A percentile compares a stretch with the other conserved stretches of the same genome.
Evolutionary conservation across 2,888 invertebrate species (phyloP).

Genomic region (Scrobipalpa atriplicella): DNA sequence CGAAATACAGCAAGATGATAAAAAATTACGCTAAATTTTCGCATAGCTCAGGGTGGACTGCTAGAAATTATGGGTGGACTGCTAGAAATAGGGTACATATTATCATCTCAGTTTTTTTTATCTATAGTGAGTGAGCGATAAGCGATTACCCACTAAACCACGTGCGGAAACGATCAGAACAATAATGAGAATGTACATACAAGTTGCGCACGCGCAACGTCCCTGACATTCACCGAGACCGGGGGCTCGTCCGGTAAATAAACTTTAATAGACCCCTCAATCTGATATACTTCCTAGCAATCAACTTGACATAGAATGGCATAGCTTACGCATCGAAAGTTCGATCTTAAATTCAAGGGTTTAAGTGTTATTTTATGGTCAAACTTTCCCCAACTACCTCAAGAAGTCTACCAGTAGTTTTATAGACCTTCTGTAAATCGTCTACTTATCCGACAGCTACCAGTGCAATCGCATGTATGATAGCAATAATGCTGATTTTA

Average conservation of each 20-base stretch:
- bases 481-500: conserved; percentile 13
- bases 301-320: too few species aligned
- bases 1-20: too few species aligned
- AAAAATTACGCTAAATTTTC: too few species aligned
- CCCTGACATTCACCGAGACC: conserved; percentile 28
- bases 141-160: not conserved
- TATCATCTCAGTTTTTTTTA: too few species aligned
- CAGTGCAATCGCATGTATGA: conserved; percentile 15
- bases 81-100: too few species aligned
- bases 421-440: conserved; percentile 19
- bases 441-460: not conserved
- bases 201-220: not conserved
- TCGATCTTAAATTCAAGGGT: not conserved
- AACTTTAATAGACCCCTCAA: conserved; percentile 21
- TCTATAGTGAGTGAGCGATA: too few species aligned
- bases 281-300: too few species aligned
- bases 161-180: not conserved
- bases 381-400: too few species aligned
- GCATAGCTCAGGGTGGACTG: too few species aligned
- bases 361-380: not conserved
- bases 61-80: too few species aligned
- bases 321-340: not conserved
- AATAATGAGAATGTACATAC: not conserved
- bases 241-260: conserved; percentile 27
- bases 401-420: too few species aligned